Conservation (phyloP, 2,888 invertebrate genomes). For the Allacma fusca region DNA sequence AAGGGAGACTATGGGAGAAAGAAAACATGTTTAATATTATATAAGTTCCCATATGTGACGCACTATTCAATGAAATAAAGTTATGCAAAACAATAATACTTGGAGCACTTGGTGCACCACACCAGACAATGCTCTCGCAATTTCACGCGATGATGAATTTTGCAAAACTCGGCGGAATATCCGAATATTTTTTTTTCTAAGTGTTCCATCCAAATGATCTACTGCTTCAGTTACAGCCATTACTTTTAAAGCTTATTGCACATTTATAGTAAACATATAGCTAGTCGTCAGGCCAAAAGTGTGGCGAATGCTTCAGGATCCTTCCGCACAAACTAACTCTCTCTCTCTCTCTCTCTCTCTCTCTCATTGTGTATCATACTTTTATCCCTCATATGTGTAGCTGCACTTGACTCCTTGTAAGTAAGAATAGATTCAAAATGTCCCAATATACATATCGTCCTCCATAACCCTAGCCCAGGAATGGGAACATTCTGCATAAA, state of each 20-base stretch:
- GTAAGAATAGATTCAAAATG: too few species aligned
- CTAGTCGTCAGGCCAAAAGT: conserved; percentile 10
- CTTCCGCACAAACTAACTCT: too few species aligned
- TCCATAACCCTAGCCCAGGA: neutral
- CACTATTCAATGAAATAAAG: conserved; percentile 14
- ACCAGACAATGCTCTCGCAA: conserved; percentile 29
- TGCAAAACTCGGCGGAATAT: conserved; percentile 38
- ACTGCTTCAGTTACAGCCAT: conserved; percentile 32
- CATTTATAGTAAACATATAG: conserved; percentile 36
- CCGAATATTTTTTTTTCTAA: conserved; percentile 18
- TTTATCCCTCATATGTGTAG: too few species aligned
- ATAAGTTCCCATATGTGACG: too few species aligned
- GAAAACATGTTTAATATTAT: too few species aligned
- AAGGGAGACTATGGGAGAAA: too few species aligned
- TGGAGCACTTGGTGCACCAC: conserved; percentile 6
- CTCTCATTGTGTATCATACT: neutral
- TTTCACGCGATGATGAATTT: conserved; percentile 41
- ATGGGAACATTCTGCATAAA: neutral
- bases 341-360: neutral
- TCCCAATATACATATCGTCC: too few species aligned
- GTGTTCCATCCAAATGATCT: conserved; percentile 34
- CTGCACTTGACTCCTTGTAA: too few species aligned
- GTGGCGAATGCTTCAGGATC: too few species aligned
- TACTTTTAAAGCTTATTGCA: conserved; percentile 39
- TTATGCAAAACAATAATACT: conserved; percentile 40